Conservation (phyloP, 2,888 invertebrate genomes). For the Pecten maximus region DNA sequence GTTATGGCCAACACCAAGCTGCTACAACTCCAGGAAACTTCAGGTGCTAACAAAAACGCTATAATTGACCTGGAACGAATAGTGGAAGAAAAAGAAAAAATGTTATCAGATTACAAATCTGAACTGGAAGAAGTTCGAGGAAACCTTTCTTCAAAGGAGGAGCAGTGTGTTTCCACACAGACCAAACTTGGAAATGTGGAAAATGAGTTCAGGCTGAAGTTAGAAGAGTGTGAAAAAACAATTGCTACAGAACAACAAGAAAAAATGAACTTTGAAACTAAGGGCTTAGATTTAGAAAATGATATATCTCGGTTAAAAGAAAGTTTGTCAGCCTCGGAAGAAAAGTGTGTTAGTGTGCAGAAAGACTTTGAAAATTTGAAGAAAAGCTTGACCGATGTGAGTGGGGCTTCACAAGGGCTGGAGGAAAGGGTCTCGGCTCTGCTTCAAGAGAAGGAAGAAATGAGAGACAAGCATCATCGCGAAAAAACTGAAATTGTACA, state of each 20-base stretch:
- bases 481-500: conserved; percentile 52
- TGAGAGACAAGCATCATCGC: conserved; percentile 20
- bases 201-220: conserved; percentile 1
- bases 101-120: conserved; percentile 37
- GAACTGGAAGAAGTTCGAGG: conserved; percentile 57
- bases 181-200: conserved; percentile 35
- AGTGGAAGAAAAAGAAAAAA: conserved; percentile 55
- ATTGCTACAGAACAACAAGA: conserved; percentile 36
- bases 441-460: conserved; percentile 18
- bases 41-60: conserved; percentile 61
- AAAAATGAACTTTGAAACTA: conserved; percentile 8
- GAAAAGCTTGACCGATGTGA: conserved; percentile 38
- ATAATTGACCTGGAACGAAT: conserved; percentile 68
- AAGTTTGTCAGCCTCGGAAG: conserved; percentile 36
- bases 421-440: neutral
- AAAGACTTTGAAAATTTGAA: conserved; percentile 40
- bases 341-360: neutral
- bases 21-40: conserved; percentile 70
- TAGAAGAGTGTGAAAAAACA: conserved; percentile 33
- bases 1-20: conserved; percentile 72
- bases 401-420: neutral
- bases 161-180: neutral
- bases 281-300: conserved; percentile 40
- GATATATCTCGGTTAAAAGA: neutral
- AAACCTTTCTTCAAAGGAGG: conserved; percentile 56